Base-by-base conservation (phyloP, 2,113 vertebrate species). In the Telmatochromis sp. region DNA sequence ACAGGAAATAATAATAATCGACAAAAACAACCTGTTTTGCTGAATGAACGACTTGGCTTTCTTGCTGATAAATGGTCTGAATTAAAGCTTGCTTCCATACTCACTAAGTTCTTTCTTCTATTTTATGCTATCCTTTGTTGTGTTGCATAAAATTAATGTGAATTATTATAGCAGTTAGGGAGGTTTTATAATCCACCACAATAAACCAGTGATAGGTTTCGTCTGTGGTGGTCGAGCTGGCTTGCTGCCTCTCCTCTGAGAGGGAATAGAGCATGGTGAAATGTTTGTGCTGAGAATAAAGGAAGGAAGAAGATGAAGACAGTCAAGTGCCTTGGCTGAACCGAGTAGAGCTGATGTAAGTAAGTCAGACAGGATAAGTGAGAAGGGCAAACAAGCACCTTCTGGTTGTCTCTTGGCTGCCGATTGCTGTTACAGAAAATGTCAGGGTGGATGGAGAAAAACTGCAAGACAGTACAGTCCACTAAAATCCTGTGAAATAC, bases 301-400 rank as follows among this genome's bases (percentile, higher is more conserved):
- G 81, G n/a, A 60, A 65, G 58, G 75, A 58, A 47, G 40, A 73
- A n/a, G 81, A 88, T 84, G 33, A 53, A 81, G 78, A 80, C 85
- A 81, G 79, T 87, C 82, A 65, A 54, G 31, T 42, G 79, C 82
- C 54, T 89, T 58, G 10, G 88, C 83, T 63, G 60, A 21, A 84
- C 78, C 6, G 37, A 73, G 57, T 33, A 78, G 82, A 51, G 82
- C 63, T 54, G 63, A 88, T 80, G 80, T 83, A 80, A 75, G 53
- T 49, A 7, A 82, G 58, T 78, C 86, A 28, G 88, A 88, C 84
- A 84, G 80, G 53, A 84, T 84, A 88, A 86, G 82, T 75, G 49
- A 88, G 60, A 80, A 81, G 73, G 58, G 47, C 87, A 83, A 65
- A 84, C 57, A 19, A 78, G 80, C 81, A 85, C 68, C 82, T 85